Evolutionary conservation across 2,888 invertebrate species (phyloP), one percentile per base, ranked within the genome.

Genomic region (Hirtodrosophila cameraria): DNA sequence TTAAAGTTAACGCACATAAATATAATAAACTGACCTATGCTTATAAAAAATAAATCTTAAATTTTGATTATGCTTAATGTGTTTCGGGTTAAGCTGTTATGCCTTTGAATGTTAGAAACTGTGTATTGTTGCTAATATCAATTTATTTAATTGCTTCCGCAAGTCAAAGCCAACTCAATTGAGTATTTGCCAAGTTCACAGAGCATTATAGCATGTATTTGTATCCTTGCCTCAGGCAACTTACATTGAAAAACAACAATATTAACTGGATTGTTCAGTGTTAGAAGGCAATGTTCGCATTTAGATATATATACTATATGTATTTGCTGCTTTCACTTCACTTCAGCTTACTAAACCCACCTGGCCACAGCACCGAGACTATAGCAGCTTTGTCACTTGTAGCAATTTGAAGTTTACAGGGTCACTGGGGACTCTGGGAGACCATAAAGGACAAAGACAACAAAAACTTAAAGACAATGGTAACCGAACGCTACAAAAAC

Each of bases 351-450:
- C n/a, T n/a, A 23, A 23, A 23, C 8, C 57, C 39, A 69, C 63
- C 69, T 52, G 63, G 35, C 41, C 30, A 36, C n/a, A 49, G 30
- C n/a, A 33, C 33, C 31, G 28, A 54, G 33, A 16, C 38, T 28
- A 8, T 39, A 48, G 46, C 31, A 48, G 68, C 62, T 61, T 42
- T 79, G 85, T 69, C 60, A 74, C 69, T 71, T 79, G 83, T 68
- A 75, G 79, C 81, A 85, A 82, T 81, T 81, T 85, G 70, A 82
- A 85, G 79, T 85, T 78, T 85, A 82, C 85, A 85, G 79, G 85
- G 82, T 81, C 81, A 75, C 73, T 55, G 67, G 86, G 71, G 86
- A 79, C 58, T 53, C 60, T 20, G 71, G 36, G 54, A 50, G 64
- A 42, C 63, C 69, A 80, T 78, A 80, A 78, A 72, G 54, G 63